Conservation (phyloP, 2,113 vertebrate species). For the Lynx canadensis region DNA sequence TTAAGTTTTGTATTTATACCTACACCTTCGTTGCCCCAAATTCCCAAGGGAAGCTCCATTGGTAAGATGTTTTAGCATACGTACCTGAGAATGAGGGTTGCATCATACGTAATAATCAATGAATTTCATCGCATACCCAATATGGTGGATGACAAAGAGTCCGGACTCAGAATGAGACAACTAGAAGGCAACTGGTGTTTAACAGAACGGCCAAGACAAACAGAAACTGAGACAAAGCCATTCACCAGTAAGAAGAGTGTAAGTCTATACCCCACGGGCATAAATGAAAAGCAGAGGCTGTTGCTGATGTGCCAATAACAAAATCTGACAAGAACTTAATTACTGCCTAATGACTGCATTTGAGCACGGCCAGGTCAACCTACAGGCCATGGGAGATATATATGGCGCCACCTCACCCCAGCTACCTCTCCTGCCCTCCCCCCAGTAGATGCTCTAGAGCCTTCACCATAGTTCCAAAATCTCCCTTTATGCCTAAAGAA, state of each 20-base stretch:
- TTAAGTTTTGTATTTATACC: neutral
- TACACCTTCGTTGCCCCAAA: neutral
- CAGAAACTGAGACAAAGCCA: neutral
- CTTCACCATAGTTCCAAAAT: neutral
- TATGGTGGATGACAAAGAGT: neutral
- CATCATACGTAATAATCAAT: neutral
- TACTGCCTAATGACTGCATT: neutral
- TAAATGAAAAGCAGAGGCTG: neutral
- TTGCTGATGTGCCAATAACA: neutral
- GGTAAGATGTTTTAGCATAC: neutral
- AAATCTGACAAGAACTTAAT: neutral
- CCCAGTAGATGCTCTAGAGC: rapidly evolving
- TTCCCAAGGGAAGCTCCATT: neutral
- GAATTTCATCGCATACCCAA: neutral
- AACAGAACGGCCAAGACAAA: neutral
- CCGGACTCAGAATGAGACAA: neutral
- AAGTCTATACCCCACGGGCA: neutral
- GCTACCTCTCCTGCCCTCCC: rapidly evolving
- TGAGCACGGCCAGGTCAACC: neutral
- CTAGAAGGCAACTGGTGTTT: neutral
- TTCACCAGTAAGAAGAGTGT: neutral
- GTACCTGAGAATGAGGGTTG: neutral
- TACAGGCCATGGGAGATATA: neutral
- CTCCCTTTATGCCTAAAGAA: neutral
- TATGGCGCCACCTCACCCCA: no score